phyloP scores from a whole-genome alignment of 2,888 invertebrate genomes.

The Bellardia pandia region DNA sequence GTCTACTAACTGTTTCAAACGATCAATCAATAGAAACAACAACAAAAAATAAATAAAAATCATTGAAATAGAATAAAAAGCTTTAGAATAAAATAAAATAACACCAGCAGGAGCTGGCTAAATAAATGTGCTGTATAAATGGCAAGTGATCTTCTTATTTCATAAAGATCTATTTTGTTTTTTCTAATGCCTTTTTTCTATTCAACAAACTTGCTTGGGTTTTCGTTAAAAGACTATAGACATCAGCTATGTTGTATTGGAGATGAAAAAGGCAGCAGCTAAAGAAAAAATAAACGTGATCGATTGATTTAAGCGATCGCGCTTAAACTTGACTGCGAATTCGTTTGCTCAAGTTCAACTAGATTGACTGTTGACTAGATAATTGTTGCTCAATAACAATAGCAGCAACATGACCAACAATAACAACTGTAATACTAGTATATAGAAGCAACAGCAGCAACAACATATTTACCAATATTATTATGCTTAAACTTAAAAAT shows the following conservation, averaged over 20 bases:
- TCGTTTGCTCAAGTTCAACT: constrained; percentile 80
- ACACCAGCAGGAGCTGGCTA: constrained; percentile 75
- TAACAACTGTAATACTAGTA: constrained; percentile 57
- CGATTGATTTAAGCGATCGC: constrained; percentile 82
- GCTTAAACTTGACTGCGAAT: constrained; percentile 71
- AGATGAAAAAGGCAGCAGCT: constrained; percentile 34
- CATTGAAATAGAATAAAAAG: constrained; percentile 41
- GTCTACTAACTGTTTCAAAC: constrained; percentile 82
- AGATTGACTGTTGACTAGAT: constrained; percentile 83
- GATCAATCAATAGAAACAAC: constrained; percentile 81
- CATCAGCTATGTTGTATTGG: constrained; percentile 5
- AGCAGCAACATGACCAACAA: constrained; percentile 49
- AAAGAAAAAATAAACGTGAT: constrained; percentile 79
- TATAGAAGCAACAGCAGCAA: constrained; percentile 54
- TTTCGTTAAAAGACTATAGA: constrained; percentile 18
- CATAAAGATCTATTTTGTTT: constrained; percentile 42
- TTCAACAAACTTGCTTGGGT: constrained; percentile 1
- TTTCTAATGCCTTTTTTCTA: constrained; percentile 33
- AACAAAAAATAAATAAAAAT: constrained; percentile 31
- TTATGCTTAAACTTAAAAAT: constrained; percentile 60
- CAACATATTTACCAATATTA: constrained; percentile 55
- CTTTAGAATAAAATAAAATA: constrained; percentile 59
- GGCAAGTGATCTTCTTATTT: constrained; percentile 69
- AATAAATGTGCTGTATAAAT: constrained; percentile 40
- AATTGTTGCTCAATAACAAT: constrained; percentile 79